Base-by-base conservation (phyloP, 1,140 invertebrate genomes). In the Eriosoma lanigerum region DNA sequence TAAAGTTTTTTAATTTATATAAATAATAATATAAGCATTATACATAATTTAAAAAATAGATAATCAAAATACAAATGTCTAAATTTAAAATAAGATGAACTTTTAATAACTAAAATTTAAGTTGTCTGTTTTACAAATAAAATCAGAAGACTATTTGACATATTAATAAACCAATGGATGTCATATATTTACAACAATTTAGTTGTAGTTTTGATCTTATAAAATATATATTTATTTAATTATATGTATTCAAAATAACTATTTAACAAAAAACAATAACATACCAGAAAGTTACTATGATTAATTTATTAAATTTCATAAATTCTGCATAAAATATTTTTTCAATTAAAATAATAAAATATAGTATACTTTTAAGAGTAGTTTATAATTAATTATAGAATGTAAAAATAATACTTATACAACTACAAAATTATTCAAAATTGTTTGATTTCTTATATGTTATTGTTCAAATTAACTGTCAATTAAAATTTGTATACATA, bases 51-150 rank as follows among this genome's bases (percentile, higher is more conserved):
- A 54, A 54, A 1, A 54, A 15, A n/a, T 54, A 54, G n/a, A 54
- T 54, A 54, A 54, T n/a, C 5, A 50, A 70, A 70, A 70, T 70
- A 70, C 15, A 50, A 44, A 46, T 1, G 1, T 72, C 24, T 72
- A 52, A 50, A 26, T 72, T 72, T 26, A 1, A 50, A n/a, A 15
- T 29, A 29, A 19, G 1, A 19, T 52, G 21, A 10, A 29, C 9
- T 52, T 72, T 50, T 19, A 50, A 26, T 70, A 50, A 0, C 29
- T 70, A 50, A 44, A 19, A 44, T 44, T 62, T 17, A 66, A 46
- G 64, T 66, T 38, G n/a, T 1, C 21, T 1, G 1, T 5, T 21
- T 32, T 19, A 13, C 0, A 52, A 38, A 70, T 70, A 29, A 50
- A 26, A 70, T 38, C 17, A 50, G 50, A 66, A 44, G 19, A 44